Conservation (phyloP, 2,113 vertebrate genomes). For the Rutilus rutilus region DNA sequence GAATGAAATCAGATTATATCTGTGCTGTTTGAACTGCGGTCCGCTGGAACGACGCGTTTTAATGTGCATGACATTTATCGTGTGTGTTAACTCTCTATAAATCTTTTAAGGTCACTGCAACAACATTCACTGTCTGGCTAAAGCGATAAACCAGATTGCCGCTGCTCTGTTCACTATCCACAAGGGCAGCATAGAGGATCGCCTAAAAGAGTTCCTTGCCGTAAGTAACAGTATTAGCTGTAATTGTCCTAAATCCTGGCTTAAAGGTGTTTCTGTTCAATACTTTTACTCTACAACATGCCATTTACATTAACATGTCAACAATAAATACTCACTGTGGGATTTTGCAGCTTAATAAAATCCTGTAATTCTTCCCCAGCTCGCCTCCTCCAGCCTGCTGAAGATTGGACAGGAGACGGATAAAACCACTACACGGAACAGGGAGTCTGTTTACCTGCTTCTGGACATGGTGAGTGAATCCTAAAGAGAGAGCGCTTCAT, state of each 20-base stretch:
- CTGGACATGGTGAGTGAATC: conserved; percentile 90
- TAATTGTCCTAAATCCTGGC: not conserved
- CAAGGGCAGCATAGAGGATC: conserved; percentile 99
- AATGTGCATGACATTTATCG: conserved; percentile 4
- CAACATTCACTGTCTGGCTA: conserved; percentile 99
- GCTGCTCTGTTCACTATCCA: conserved; percentile 99
- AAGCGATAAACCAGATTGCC: conserved; percentile 99
- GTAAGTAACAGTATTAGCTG: conserved; percentile 69
- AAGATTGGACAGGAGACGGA: conserved; percentile 99
- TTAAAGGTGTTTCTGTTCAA: not conserved
- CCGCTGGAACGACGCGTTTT: conserved; percentile 1
- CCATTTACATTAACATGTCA: not conserved
- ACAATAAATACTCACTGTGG: not conserved
- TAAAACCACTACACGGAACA: conserved; percentile 96
- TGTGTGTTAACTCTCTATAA: conserved; percentile 25
- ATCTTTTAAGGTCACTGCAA: conserved; percentile 92
- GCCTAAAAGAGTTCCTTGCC: conserved; percentile 97
- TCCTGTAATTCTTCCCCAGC: conserved; percentile 68
- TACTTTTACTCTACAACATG: not conserved
- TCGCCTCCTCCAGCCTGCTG: conserved; percentile 95
- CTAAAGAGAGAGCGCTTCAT: not conserved
- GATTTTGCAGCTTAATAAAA: not conserved
- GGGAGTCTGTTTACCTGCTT: conserved; percentile 97
- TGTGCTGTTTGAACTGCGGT: conserved; percentile 25
- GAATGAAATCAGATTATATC: conserved; percentile 29